Evolutionary conservation across 2,888 invertebrate species (phyloP).

Genomic region (Neoaliturus tenellus): DNA sequence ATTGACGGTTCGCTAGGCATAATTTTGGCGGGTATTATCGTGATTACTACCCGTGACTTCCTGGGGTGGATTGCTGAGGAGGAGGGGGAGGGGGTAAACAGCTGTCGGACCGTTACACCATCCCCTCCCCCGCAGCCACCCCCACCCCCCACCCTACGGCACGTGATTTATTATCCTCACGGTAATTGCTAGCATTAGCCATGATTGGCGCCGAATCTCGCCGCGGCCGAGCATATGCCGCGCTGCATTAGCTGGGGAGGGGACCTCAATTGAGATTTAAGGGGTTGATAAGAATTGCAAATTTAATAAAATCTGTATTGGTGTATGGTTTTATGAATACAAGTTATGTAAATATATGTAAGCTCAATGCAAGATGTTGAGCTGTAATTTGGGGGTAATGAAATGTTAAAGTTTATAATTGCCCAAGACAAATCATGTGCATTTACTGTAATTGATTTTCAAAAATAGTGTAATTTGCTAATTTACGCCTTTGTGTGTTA

Average conservation of each 20-base stretch:
- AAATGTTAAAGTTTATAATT: too few species aligned
- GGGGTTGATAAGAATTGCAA: too few species aligned
- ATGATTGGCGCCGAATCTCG: constrained; percentile 27
- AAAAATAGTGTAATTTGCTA: too few species aligned
- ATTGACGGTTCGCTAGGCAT: constrained; percentile 40
- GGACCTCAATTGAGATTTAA: background rate
- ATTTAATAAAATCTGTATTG: too few species aligned
- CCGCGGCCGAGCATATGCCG: constrained; percentile 24
- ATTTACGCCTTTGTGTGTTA: too few species aligned
- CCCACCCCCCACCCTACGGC: background rate
- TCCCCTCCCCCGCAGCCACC: background rate
- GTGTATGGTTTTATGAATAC: too few species aligned
- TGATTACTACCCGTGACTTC: constrained; percentile 48
- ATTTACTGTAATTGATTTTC: too few species aligned
- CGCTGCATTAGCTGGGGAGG: constrained; percentile 1
- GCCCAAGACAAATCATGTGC: too few species aligned
- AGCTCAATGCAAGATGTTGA: too few species aligned
- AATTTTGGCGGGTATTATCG: constrained; percentile 48
- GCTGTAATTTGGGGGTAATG: too few species aligned
- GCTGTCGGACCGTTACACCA: constrained; percentile 50
- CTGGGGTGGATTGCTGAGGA: constrained; percentile 3
- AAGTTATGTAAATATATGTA: too few species aligned
- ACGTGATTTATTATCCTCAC: constrained; percentile 47
- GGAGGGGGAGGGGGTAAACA: constrained; percentile 36
- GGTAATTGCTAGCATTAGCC: constrained; percentile 39